These are phyloP conservation scores for Micrastur ruficollis DNA, from an alignment of 2,797 vertebrate genomes.

Conservation along the genomic window DNA sequence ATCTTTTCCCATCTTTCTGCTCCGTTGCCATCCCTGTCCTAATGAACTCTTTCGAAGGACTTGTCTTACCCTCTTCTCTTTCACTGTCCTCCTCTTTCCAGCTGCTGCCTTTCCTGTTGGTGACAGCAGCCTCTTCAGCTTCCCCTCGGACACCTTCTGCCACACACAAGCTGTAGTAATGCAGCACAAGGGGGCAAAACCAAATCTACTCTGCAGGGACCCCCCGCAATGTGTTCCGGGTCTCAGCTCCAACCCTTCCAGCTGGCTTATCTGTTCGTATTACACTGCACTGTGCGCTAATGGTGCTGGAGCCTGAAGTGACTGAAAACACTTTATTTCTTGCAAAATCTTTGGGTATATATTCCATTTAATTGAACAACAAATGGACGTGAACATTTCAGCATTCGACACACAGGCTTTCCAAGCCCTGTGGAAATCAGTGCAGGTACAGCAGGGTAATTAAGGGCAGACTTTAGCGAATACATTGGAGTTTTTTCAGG, in stretches of 20 bases:
- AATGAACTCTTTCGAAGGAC: background rate
- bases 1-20: background rate
- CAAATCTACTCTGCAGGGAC: background rate
- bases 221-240: fast-evolving
- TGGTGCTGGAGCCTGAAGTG: background rate
- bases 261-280: background rate
- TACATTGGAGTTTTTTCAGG: background rate
- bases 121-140: background rate
- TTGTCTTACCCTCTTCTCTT: background rate
- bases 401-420: background rate
- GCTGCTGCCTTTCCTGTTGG: background rate
- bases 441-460: background rate
- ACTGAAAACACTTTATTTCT: background rate
- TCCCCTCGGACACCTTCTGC: background rate
- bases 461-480: background rate
- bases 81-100: background rate
- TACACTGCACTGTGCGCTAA: background rate
- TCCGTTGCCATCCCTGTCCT: background rate
- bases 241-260: background rate
- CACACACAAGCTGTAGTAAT: background rate
- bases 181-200: background rate
- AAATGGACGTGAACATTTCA: background rate
- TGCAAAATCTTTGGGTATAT: background rate
- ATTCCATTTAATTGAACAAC: background rate
- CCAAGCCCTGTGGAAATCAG: background rate